phyloP scores from a whole-genome alignment of 2,113 vertebrate genomes.

The Menidia beryllina region DNA sequence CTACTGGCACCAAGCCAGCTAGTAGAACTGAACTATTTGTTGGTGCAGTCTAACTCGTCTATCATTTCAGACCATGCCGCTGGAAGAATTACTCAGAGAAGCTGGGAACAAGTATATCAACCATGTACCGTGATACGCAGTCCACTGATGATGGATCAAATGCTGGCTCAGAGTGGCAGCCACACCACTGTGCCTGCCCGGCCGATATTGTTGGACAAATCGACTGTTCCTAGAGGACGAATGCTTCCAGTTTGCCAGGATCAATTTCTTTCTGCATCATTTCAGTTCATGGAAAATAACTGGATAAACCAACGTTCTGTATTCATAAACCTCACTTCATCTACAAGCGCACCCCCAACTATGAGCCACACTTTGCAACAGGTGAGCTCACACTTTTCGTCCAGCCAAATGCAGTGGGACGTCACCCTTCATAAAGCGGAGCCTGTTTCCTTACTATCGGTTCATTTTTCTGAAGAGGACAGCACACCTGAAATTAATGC shows the following conservation, averaged over 20 bases:
- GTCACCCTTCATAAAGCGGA: background rate
- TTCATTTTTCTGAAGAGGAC: background rate
- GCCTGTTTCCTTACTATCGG: slow-evolving; percentile 4
- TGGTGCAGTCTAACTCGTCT: background rate
- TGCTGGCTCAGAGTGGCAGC: background rate
- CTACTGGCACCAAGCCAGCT: no score
- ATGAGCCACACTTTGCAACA: background rate
- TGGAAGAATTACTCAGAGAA: slow-evolving; percentile 3
- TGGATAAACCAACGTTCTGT: slow-evolving; percentile 19
- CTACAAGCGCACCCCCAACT: background rate
- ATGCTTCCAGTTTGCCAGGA: slow-evolving; percentile 51
- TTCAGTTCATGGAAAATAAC: slow-evolving; percentile 46
- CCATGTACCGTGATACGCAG: background rate
- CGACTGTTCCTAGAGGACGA: slow-evolving; percentile 45
- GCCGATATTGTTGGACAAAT: slow-evolving; percentile 46
- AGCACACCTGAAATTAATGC: background rate
- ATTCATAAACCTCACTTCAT: slow-evolving; percentile 6
- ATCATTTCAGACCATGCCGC: slow-evolving; percentile 1
- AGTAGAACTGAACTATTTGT: background rate
- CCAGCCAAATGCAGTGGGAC: slow-evolving; percentile 1
- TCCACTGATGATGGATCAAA: slow-evolving; percentile 19
- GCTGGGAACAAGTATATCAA: slow-evolving; percentile 9
- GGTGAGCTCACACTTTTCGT: background rate
- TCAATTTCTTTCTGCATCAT: slow-evolving; percentile 30
- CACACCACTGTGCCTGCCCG: slow-evolving; percentile 11